Conservation (phyloP, 2,888 invertebrate species). For the Dorcus hopei region DNA sequence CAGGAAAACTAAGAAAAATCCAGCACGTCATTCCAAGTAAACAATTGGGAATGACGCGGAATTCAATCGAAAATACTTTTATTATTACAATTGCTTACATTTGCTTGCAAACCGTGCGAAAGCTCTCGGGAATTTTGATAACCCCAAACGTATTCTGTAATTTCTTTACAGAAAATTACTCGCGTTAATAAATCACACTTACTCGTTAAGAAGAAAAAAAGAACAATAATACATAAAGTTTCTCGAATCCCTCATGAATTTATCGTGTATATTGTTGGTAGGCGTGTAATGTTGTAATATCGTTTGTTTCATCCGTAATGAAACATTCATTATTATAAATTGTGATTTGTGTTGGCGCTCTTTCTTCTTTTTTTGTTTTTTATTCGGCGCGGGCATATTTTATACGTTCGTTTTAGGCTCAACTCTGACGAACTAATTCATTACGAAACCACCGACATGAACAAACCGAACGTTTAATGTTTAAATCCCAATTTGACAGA, state of each 20-base stretch:
- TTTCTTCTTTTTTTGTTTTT: constrained; percentile 3
- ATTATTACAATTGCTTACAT: too few relatives aligned
- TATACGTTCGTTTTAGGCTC: background rate
- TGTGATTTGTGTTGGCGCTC: constrained; percentile 3
- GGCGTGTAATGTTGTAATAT: constrained; percentile 12
- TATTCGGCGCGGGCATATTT: background rate
- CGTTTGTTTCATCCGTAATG: constrained; percentile 6
- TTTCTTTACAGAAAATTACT: background rate
- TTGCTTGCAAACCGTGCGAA: too few relatives aligned
- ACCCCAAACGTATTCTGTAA: too few relatives aligned
- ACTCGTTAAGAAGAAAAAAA: background rate
- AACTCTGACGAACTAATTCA: too few relatives aligned
- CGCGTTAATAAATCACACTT: background rate
- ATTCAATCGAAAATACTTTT: too few relatives aligned
- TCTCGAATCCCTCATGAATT: background rate
- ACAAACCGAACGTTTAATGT: too few relatives aligned
- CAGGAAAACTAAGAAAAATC: too few relatives aligned
- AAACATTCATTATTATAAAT: constrained; percentile 4
- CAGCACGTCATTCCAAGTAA: too few relatives aligned
- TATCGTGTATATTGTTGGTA: constrained; percentile 2
- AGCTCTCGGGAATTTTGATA: too few relatives aligned
- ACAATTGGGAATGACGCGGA: too few relatives aligned
- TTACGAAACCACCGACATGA: too few relatives aligned
- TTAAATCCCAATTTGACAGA: too few relatives aligned
- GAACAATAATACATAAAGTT: background rate